Base-by-base conservation (phyloP, 2,113 vertebrate species). In the Damaliscus lunatus region DNA sequence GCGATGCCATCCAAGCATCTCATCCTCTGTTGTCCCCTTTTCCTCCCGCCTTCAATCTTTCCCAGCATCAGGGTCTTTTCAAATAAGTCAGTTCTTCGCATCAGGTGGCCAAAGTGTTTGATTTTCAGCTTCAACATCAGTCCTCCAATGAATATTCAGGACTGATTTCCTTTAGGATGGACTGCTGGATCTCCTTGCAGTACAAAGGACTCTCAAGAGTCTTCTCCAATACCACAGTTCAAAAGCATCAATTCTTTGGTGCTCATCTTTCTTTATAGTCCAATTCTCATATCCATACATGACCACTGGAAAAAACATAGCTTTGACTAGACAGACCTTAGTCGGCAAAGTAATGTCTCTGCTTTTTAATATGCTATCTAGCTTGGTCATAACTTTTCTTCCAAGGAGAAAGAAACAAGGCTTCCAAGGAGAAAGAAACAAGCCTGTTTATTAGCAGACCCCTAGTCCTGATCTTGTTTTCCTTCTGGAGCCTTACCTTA, bases 81-180 rank as follows among this genome's bases (percentile, higher is more conserved):
- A 40, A 6, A 74, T 40, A 13, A 40, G 3, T 74, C 67, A 13
- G 10, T 13, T 74, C 10, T 74, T 74, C 1, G 0, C 36, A 40
- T 25, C 21, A 13, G n/a, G 19, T 74, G 19, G 67, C 21, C 19
- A 74, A 71, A 40, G 1, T 40, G 40, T 40, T 74, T n/a, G 19
- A 40, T 3, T 74, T 71, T 74, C 67, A 74, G 67, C 67, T 74
- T 40, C 67, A 74, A 40, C 5, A 74, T 40, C 5, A 74, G 19
- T 74, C 19, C 67, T 74, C 67, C 36, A 40, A 23, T 40, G 67
- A 74, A 74, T 40, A 74, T 40, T 40, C 19, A 40, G 67, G n/a
- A 40, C 67, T 13, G 19, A 40, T 23, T 6, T 74, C 19, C 21
- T 40, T 74, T 74, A 74, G 10, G 19, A 40, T 40, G 67, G 36